Evolutionary conservation across 2,797 vertebrate genomes (phyloP).

Genomic region (Propithecus deckenii): DNA sequence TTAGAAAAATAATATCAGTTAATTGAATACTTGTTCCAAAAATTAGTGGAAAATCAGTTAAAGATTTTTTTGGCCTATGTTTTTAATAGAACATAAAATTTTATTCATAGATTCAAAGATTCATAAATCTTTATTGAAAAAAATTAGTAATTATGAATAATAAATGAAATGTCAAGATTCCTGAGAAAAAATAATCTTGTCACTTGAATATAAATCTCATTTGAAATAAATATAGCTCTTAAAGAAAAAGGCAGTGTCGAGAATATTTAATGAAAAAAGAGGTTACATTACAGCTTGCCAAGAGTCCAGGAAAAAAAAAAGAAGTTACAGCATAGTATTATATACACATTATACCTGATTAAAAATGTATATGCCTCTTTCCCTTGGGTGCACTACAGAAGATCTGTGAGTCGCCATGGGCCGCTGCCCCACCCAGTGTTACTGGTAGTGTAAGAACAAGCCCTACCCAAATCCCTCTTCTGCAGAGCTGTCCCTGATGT

Average conservation of each 20-base stretch:
- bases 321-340: background rate
- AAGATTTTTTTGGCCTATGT: background rate
- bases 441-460: background rate
- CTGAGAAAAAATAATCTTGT: background rate
- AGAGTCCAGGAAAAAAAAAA: no score
- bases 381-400: background rate
- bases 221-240: slow-evolving; percentile 13
- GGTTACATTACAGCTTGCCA: background rate
- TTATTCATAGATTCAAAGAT: background rate
- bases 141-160: background rate
- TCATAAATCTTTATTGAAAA: background rate
- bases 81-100: background rate
- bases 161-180: background rate
- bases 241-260: background rate
- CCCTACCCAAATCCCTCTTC: no score
- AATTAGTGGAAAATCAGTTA: background rate
- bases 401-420: background rate
- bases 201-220: background rate
- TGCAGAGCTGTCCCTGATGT: no score
- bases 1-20: background rate
- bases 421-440: background rate
- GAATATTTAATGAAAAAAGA: background rate
- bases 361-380: background rate
- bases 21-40: background rate
- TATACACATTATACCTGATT: background rate